Evolutionary conservation across 2,797 vertebrate genomes (phyloP).

Genomic region (Threskiornis aethiopicus): DNA sequence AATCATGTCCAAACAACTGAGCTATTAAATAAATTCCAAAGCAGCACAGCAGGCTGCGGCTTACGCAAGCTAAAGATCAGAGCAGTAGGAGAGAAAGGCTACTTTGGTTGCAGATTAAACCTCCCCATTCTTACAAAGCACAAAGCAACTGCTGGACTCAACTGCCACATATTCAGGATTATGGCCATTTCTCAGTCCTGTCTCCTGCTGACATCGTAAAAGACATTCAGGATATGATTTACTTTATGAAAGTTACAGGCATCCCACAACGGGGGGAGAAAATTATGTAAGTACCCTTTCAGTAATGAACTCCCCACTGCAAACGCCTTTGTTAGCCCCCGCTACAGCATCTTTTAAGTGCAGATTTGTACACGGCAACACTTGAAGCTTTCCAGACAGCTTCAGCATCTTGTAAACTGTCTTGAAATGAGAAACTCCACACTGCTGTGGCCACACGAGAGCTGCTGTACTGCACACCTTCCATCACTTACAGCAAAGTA

Average conservation of each 20-base stretch:
- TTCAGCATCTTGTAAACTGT: not conserved
- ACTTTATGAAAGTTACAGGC: not conserved
- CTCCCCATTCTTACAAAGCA: not conserved
- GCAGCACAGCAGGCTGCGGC: not conserved
- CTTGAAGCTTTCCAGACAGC: not conserved
- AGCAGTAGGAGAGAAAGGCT: not conserved
- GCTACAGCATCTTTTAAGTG: rapidly evolving
- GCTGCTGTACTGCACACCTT: not conserved
- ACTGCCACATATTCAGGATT: not conserved
- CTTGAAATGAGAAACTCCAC: not conserved
- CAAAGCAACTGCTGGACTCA: not conserved
- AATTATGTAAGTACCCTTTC: not conserved
- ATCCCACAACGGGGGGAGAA: not conserved
- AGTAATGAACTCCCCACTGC: not conserved
- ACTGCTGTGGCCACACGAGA: rapidly evolving
- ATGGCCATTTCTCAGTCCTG: not conserved
- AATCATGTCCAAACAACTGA: conserved; percentile 17
- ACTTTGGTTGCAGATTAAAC: not conserved
- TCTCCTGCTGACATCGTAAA: not conserved
- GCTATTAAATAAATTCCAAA: not conserved
- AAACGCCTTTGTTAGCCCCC: not conserved
- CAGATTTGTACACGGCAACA: not conserved
- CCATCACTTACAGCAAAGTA: not conserved
- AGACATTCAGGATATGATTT: not conserved
- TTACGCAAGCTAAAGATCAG: not conserved